Conservation (phyloP, 2,888 invertebrate species). For the Thyatira batis region DNA sequence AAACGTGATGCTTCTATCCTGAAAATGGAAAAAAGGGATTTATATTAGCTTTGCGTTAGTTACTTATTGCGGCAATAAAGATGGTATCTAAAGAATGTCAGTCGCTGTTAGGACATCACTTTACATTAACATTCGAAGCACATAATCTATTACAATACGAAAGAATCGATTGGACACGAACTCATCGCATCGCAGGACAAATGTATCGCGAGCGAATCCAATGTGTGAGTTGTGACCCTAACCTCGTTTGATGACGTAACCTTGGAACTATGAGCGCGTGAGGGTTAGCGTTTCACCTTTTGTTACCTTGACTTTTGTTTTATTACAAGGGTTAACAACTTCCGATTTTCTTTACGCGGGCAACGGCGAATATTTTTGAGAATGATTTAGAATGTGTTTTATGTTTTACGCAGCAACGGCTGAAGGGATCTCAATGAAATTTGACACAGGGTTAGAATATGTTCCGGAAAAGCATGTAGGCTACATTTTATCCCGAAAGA, state of each 20-base stretch:
- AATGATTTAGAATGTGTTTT: no score
- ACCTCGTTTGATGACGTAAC: slow-evolving; percentile 44
- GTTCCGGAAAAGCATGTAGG: no score
- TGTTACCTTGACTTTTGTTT: slow-evolving; percentile 7
- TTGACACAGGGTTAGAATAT: no score
- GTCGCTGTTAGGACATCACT: slow-evolving; percentile 18
- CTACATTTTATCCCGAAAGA: no score
- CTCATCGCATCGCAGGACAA: slow-evolving; percentile 27
- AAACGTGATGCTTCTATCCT: slow-evolving; percentile 80
- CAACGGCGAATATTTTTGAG: background rate
- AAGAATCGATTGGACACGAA: slow-evolving; percentile 39
- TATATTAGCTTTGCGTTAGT: slow-evolving; percentile 8
- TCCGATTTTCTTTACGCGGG: background rate
- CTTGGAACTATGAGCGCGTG: slow-evolving; percentile 22
- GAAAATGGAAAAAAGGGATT: slow-evolving; percentile 24
- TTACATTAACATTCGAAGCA: slow-evolving; percentile 43
- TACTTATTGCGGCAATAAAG: slow-evolving; percentile 15
- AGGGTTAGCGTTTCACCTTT: slow-evolving; percentile 9
- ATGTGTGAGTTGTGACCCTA: slow-evolving; percentile 48
- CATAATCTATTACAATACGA: slow-evolving; percentile 31
- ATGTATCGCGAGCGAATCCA: slow-evolving; percentile 32
- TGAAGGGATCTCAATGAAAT: no score
- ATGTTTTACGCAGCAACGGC: no score
- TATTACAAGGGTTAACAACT: slow-evolving; percentile 1
- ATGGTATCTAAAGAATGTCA: slow-evolving; percentile 13